These are phyloP conservation scores for Myotis lucifugus DNA, from an alignment of 2,113 vertebrate genomes.

Conservation along the genomic window DNA sequence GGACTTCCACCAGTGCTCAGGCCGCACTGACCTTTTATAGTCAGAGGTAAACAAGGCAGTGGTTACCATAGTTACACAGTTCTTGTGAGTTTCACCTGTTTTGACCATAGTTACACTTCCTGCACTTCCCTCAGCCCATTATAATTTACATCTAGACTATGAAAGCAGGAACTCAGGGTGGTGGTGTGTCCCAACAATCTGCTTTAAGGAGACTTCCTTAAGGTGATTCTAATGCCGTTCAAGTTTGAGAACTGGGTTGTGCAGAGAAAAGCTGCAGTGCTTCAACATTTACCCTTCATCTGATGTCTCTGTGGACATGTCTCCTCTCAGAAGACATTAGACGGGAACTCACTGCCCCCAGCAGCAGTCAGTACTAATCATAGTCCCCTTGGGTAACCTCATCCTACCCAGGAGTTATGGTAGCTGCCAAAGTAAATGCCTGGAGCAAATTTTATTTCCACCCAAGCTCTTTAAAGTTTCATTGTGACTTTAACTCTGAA, in stretches of 20 bases:
- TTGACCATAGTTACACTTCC: no score
- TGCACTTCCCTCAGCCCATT: no score
- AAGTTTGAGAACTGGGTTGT: not conserved
- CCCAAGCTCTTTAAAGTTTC: constrained; percentile 28
- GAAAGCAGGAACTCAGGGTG: not conserved
- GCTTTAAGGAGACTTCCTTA: not conserved
- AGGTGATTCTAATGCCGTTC: not conserved
- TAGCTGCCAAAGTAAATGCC: not conserved
- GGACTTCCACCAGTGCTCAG: no score
- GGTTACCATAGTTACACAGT: no score
- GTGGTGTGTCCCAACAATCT: not conserved
- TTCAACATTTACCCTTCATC: not conserved
- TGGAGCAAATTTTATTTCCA: not conserved
- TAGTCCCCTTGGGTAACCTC: not conserved
- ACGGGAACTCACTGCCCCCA: not conserved
- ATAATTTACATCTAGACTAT: no score
- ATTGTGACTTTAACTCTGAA: not conserved
- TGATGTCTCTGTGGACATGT: not conserved
- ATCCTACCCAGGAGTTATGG: not conserved
- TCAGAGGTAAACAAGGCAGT: no score
- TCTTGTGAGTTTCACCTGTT: no score
- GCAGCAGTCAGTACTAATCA: not conserved
- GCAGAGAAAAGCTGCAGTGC: not conserved
- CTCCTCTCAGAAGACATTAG: not conserved
- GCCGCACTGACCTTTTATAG: no score